A percentile compares a stretch with the other conserved stretches of the same genome.
These are phyloP conservation scores for Acronicta leporina DNA, from an alignment of 2,888 invertebrate genomes.

Conservation along the genomic window DNA sequence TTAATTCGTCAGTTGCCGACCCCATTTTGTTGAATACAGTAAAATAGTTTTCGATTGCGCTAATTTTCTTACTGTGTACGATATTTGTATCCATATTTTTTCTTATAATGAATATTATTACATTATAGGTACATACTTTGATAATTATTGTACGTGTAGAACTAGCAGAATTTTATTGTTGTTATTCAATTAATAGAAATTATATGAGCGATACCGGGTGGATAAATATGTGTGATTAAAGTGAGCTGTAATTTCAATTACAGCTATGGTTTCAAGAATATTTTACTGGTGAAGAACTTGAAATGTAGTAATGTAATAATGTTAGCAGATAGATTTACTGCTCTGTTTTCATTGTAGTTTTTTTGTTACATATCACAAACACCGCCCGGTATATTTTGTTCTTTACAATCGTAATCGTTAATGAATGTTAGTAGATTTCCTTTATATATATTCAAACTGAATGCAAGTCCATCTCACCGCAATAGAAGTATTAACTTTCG, in stretches of 20 bases:
- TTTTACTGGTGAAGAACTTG: too few species aligned
- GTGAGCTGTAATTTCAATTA: background rate
- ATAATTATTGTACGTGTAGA: constrained; percentile 28
- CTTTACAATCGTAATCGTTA: constrained; percentile 1
- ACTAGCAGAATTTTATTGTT: constrained; percentile 38
- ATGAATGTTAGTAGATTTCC: constrained; percentile 3
- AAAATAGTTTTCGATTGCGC: background rate
- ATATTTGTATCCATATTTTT: constrained; percentile 1
- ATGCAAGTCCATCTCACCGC: background rate
- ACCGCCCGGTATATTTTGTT: constrained; percentile 8
- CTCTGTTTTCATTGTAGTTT: too few species aligned
- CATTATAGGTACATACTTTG: constrained; percentile 12
- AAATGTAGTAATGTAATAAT: too few species aligned
- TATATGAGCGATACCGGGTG: constrained; percentile 3
- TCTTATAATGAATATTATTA: constrained; percentile 11
- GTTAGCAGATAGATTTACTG: too few species aligned
- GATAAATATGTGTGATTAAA: background rate
- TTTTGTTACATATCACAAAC: background rate
- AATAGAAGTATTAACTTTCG: background rate
- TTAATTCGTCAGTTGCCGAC: too few species aligned
- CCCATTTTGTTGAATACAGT: too few species aligned
- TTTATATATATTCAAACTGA: constrained; percentile 4
- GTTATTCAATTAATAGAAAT: constrained; percentile 27
- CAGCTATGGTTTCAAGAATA: too few species aligned
- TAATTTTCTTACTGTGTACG: constrained; percentile 3